Evolutionary conservation across 2,113 vertebrate genomes (phyloP), one percentile per base, ranked within the genome.

Genomic region (Neofelis nebulosa): DNA sequence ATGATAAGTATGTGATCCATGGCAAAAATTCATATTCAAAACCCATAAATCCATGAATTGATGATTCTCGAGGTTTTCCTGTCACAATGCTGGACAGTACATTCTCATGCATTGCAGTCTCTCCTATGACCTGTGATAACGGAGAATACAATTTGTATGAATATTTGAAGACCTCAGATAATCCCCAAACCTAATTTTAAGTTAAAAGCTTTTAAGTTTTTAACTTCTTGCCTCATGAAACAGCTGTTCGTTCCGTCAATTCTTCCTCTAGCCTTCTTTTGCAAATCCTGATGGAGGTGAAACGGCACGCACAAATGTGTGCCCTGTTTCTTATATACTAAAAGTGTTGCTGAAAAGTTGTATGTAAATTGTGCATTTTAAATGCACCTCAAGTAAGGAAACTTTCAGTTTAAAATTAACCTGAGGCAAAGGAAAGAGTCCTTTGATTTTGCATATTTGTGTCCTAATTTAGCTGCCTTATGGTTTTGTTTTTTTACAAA

Each of bases 121-220:
- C 23, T 97, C 69, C 76, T 79, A 14, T 90, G 93, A 84, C 71
- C 61, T 0, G 9, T 78, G 71, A 79, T 80, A 94, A 96, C 1
- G 71, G 94, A 76, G 74, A 96, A 65, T 52, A 82, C 87, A 88
- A 41, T 84, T 92, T 65, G 78, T 78, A 68, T 92, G 94, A 92
- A 94, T 94, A 94, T 92, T 92, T 66, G 90, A 97, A 96, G 94
- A 80, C 90, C 36, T 94, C 41, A 38, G 87, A 93, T 98, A 97
- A 98, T 96, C 97, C 76, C 78, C 92, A 95, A 86, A 98, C 71
- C 81, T 94, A 96, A 96, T 96, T 96, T 96, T 91, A 97, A 95
- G 89, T 95, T 97, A 89, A 96, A 89, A 82, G 31, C 41, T 92
- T 92, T 73, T 27, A 93, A 48, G 38, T 73, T 90, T 96, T 96